Percentiles rank a stretch among this genome's conserved stretches.
Conservation (phyloP, 2,888 invertebrate species). For the Empis stercorea region DNA sequence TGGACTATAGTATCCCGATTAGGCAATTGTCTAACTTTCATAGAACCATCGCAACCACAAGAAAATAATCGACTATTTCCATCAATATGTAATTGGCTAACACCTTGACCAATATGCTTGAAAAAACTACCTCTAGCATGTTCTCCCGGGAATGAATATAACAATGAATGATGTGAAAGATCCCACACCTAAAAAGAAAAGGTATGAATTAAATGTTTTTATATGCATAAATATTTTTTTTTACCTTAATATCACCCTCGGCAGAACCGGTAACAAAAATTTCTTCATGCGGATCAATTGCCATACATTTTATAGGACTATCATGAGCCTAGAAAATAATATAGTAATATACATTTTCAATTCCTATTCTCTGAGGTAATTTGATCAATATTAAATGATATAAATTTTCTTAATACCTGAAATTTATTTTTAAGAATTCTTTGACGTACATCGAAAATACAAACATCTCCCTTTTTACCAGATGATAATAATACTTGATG, state of each 20-base stretch:
- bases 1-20: conserved; percentile 56
- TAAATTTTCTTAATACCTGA: conserved; percentile 31
- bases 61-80: conserved; percentile 83
- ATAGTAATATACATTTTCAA: neutral
- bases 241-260: conserved; percentile 83
- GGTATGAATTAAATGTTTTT: neutral
- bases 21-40: conserved; percentile 90
- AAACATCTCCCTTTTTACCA: conserved; percentile 93
- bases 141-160: conserved; percentile 84
- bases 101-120: conserved; percentile 93
- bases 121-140: conserved; percentile 95
- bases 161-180: conserved; percentile 69
- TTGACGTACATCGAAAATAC: conserved; percentile 89
- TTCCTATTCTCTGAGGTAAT: too few relatives aligned
- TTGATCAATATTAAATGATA: neutral
- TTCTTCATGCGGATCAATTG: conserved; percentile 89
- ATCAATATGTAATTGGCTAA: conserved; percentile 90
- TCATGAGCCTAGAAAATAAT: conserved; percentile 66
- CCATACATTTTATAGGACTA: conserved; percentile 85
- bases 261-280: conserved; percentile 92
- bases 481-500: conserved; percentile 91
- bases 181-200: conserved; percentile 74
- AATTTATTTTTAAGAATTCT: conserved; percentile 74
- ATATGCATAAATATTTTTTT: too few relatives aligned
- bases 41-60: conserved; percentile 97